Base-by-base conservation (phyloP, 2,113 vertebrate genomes). In the Bufo gargarizans region DNA sequence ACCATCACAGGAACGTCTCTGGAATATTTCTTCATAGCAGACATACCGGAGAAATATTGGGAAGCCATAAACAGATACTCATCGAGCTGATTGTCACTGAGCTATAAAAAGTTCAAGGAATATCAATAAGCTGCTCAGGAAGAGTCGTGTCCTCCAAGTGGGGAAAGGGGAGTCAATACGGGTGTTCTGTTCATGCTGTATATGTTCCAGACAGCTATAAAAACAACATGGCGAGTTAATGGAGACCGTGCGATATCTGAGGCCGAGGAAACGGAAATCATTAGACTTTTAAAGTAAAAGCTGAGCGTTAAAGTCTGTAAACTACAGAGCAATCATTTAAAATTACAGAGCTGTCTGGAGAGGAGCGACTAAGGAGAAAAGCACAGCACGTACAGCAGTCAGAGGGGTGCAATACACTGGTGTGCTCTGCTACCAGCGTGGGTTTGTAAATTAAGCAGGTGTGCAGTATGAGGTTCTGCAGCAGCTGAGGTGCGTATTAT, bases 221-320 rank as follows among this genome's bases (percentile, higher is more conserved):
- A 71, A 81, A 86, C 33, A 49, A 56, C 76, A 53, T 6, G 45
- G 61, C 22, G 20, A 80, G 69, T 87, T 77, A 87, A 74, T 87
- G 61, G 20, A 22, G 43, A 72, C 20, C 13, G 22, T 72, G 53
- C 56, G 74, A 82, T 72, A 71, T 67, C 56, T 61, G 45, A 71
- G 16, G 14, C 20, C 0, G 47, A 20, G 69, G 50, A 74, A 53
- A 59, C 19, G 47, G 69, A 88, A 72, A 82, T 82, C 78, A 82
- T 88, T 88, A 88, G 53, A 33, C n/a, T 69, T 43, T 71, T 19
- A 33, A 71, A 43, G 11, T 43, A 71, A 43, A 33, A 71, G 33
- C 33, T 11, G 5, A 43, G 22, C 4, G 67, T 43, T 71, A 4
- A 43, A 1, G 4, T 33, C n/a, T 69, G 20, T 12, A 69, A 69